These are phyloP conservation scores for Chloropsis hardwickii DNA, from an alignment of 2,113 vertebrate species.

Conservation along the genomic window DNA sequence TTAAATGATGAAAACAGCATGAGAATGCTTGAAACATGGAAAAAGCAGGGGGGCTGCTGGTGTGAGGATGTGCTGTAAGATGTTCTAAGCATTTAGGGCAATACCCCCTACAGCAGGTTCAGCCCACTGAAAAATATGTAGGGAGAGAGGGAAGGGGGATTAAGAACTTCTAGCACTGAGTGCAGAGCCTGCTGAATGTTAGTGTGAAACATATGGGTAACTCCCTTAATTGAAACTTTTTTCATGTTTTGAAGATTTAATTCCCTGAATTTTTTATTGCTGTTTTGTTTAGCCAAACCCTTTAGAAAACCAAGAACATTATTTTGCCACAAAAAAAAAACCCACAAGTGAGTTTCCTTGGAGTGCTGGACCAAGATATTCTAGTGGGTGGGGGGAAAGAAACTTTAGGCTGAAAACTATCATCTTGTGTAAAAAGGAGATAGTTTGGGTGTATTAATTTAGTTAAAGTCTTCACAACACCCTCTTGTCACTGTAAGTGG, in stretches of 20 bases:
- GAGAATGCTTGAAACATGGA: background rate
- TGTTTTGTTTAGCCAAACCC: background rate
- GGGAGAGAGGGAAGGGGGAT: background rate
- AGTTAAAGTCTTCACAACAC: background rate
- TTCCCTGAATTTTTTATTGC: background rate
- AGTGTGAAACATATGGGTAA: background rate
- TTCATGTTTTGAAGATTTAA: background rate
- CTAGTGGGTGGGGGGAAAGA: background rate
- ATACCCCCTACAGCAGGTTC: rapidly evolving
- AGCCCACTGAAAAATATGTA: background rate
- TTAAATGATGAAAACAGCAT: background rate
- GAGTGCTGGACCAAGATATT: background rate
- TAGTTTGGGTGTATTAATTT: background rate
- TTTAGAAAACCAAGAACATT: background rate
- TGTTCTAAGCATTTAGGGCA: background rate
- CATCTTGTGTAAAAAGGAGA: background rate
- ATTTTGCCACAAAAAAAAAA: background rate
- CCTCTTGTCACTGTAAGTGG: background rate
- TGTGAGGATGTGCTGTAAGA: background rate
- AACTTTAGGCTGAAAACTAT: background rate
- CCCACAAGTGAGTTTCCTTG: background rate
- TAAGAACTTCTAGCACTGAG: background rate
- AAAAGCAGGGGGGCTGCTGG: background rate
- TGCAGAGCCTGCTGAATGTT: background rate
- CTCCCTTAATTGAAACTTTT: background rate